phyloP scores from a whole-genome alignment of 2,113 vertebrate species.

The Alethe castanea region DNA sequence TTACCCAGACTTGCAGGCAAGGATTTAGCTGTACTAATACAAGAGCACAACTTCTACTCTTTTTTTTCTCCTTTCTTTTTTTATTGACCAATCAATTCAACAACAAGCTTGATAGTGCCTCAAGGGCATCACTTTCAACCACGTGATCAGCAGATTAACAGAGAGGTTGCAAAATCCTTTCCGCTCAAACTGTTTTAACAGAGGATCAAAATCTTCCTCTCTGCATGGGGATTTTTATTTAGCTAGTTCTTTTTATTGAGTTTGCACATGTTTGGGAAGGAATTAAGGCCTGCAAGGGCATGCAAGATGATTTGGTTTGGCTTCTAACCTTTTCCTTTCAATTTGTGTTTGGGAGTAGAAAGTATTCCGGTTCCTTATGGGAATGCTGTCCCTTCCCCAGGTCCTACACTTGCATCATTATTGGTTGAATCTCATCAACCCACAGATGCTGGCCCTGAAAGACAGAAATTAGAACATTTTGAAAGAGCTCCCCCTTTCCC shows the following conservation, averaged over 20 bases:
- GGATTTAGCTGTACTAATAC: constrained; percentile 58
- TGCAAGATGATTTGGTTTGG: not conserved
- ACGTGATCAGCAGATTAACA: constrained; percentile 55
- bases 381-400: not conserved
- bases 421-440: not conserved
- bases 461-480: not conserved
- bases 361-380: not conserved
- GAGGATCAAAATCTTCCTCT: constrained; percentile 46
- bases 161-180: constrained; percentile 61
- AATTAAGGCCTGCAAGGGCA: not conserved
- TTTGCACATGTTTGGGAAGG: not conserved
- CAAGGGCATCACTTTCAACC: constrained; percentile 33
- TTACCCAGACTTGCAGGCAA: constrained; percentile 18
- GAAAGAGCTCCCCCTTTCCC: not conserved
- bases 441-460: not conserved
- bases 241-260: constrained; percentile 22
- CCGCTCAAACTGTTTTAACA: constrained; percentile 49
- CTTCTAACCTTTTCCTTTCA: not conserved
- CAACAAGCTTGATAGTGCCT: constrained; percentile 34
- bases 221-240: constrained; percentile 8
- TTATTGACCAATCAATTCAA: constrained; percentile 48
- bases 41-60: constrained; percentile 2
- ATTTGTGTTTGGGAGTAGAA: not conserved
- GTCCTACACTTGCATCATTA: not conserved
- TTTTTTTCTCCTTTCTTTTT: constrained; percentile 4